A percentile compares a stretch with the other conserved stretches of the same genome.
Evolutionary conservation across 2,113 vertebrate species (phyloP).

Genomic region (Dasyurus viverrinus): DNA sequence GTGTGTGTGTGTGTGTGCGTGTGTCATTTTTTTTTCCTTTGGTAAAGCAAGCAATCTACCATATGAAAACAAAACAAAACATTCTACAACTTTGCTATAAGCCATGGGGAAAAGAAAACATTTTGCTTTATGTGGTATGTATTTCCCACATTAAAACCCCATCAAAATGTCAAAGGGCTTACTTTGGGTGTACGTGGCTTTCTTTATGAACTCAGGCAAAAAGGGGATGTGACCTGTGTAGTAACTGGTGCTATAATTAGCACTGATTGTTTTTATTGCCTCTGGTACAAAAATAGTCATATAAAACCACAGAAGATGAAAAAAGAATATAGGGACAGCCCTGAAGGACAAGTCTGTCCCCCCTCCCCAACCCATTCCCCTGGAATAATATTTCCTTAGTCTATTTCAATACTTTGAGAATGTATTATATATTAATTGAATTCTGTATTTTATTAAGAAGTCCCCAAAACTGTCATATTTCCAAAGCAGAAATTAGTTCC

Average conservation of each 20-base stretch:
- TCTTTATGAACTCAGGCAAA: constrained; percentile 44
- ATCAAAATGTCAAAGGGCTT: not conserved
- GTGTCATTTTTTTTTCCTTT: not conserved
- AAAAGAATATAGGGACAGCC: not conserved
- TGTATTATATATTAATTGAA: not conserved
- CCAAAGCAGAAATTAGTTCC: not conserved
- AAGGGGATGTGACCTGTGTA: not conserved
- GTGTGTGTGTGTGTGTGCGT: too few relatives aligned
- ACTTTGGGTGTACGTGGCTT: constrained; percentile 33
- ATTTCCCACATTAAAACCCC: not conserved
- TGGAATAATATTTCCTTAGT: not conserved
- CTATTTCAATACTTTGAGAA: not conserved
- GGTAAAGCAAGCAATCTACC: not conserved
- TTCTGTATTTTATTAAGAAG: not conserved
- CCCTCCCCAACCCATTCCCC: not conserved
- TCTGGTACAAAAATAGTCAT: constrained; percentile 1
- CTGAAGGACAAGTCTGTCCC: not conserved
- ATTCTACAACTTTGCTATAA: not conserved
- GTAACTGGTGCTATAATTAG: constrained; percentile 6
- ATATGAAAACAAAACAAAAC: not conserved
- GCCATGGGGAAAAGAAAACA: not conserved
- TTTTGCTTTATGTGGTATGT: not conserved
- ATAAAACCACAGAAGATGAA: not conserved
- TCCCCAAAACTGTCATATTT: not conserved
- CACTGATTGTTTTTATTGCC: not conserved